Percentiles rank a stretch among this genome's conserved stretches.
Conservation (phyloP, 2,888 invertebrate species). For the Eilema caniola region DNA sequence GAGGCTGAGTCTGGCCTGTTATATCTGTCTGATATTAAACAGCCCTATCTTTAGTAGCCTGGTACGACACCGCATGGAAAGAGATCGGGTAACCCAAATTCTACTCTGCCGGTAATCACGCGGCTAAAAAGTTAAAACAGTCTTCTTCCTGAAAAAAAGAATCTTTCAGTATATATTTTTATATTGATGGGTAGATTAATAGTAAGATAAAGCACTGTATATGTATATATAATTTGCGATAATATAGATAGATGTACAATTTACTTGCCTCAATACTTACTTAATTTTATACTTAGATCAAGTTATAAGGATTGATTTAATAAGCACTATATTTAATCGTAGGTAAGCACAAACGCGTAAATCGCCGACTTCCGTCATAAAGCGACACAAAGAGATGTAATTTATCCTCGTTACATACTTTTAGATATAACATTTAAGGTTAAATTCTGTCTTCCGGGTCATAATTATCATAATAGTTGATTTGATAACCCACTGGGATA, state of each 20-base stretch:
- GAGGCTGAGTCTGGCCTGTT: too few relatives aligned
- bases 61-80: too few relatives aligned
- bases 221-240: too few relatives aligned
- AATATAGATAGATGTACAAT: too few relatives aligned
- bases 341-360: background rate
- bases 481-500: background rate
- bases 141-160: background rate
- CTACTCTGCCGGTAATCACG: too few relatives aligned
- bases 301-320: background rate
- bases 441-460: conserved; percentile 16
- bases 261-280: background rate
- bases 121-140: too few relatives aligned
- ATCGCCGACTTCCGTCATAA: conserved; percentile 1
- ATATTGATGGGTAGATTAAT: too few relatives aligned
- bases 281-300: background rate
- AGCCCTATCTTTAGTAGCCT: too few relatives aligned
- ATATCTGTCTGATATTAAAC: too few relatives aligned
- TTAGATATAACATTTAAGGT: conserved; percentile 12
- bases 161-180: background rate
- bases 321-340: background rate
- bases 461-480: conserved; percentile 4
- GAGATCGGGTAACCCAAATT: too few relatives aligned
- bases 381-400: conserved; percentile 1
- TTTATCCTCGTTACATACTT: conserved; percentile 7
- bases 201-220: too few relatives aligned